Evolutionary conservation across 2,113 vertebrate species (phyloP), one percentile per base, ranked within the genome.

Genomic region (Podarcis cretensis): DNA sequence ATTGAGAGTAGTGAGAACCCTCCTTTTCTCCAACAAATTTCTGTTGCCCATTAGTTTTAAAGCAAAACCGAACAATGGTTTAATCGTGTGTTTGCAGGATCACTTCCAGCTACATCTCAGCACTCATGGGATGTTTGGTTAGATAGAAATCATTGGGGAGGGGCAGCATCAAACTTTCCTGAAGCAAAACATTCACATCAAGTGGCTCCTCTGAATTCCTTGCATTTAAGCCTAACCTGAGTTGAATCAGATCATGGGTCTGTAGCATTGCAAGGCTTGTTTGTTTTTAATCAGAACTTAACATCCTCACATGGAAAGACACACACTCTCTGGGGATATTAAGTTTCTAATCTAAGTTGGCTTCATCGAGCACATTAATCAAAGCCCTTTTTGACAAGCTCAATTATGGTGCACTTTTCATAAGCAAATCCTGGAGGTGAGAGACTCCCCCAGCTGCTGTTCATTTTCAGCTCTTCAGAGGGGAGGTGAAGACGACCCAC

Each of bases 341-440:
- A 23, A 16, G 37, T 75, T 82, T 83, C 80, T 48, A 78, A 86
- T 86, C 74, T 68, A 66, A 76, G 63, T 13, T 66, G 69, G 80
- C 80, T 88, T 48, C 57, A 16, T 6, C 18, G 59, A 77, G 71
- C 71, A 32, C 71, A 88, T 77, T 83, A 54, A 77, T 83, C 80
- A 83, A 66, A 88, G 37, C 73, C 43, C 13, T 63, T 77, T 68
- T 75, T 88, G 73, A 88, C 87, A 77, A 54, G 59, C 63, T 76
- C 59, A 77, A 54, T 37, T 27, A 68, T 16, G 59, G 81, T 30
- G 71, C 8, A 8, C 57, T 77, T 65, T 75, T 21, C 69, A 16
- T 68, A 69, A 88, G 81, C 81, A 83, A 35, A 35, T 68, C 37
- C 37, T 54, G 21, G 21, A 4, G 7, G 20, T 10, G 20, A 65